phyloP scores from a whole-genome alignment of 2,113 vertebrate species.

The Coturnix japonica region DNA sequence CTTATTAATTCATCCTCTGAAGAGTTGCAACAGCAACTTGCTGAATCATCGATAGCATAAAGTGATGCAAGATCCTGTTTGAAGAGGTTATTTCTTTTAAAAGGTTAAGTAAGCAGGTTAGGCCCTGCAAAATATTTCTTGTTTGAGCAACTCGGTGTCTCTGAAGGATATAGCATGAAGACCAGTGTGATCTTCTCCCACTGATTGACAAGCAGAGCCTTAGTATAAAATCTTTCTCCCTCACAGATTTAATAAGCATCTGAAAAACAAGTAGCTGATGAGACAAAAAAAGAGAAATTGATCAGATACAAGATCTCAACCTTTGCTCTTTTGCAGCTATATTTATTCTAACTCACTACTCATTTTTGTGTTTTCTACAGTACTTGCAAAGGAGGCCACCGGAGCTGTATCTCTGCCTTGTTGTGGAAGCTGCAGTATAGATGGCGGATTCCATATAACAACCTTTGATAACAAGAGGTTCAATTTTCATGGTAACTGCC shows the following conservation, averaged over 20 bases:
- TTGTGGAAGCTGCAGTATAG: constrained; percentile 73
- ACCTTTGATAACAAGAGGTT: constrained; percentile 73
- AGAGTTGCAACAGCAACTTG: not conserved
- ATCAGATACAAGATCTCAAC: not conserved
- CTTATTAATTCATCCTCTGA: not conserved
- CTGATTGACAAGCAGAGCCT: not conserved
- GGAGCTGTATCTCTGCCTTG: constrained; percentile 70
- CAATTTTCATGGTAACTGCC: constrained; percentile 78
- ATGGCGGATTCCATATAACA: constrained; percentile 75
- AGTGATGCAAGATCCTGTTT: not conserved
- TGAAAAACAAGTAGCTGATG: not conserved
- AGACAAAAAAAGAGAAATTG: not conserved
- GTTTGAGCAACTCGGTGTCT: not conserved
- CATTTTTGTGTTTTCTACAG: constrained; percentile 41
- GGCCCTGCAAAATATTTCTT: not conserved
- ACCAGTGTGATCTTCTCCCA: not conserved
- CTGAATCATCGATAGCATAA: not conserved
- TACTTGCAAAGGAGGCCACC: constrained; percentile 73
- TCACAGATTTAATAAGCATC: not conserved
- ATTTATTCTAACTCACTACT: not conserved
- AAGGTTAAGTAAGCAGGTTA: not conserved
- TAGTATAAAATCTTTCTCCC: not conserved
- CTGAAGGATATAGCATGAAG: not conserved
- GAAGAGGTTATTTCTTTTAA: not conserved
- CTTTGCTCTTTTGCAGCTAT: not conserved